Percentiles rank a stretch among this genome's conserved stretches.
These are phyloP conservation scores for Lithophane leautieri DNA, from an alignment of 2,888 invertebrate species.

Conservation along the genomic window DNA sequence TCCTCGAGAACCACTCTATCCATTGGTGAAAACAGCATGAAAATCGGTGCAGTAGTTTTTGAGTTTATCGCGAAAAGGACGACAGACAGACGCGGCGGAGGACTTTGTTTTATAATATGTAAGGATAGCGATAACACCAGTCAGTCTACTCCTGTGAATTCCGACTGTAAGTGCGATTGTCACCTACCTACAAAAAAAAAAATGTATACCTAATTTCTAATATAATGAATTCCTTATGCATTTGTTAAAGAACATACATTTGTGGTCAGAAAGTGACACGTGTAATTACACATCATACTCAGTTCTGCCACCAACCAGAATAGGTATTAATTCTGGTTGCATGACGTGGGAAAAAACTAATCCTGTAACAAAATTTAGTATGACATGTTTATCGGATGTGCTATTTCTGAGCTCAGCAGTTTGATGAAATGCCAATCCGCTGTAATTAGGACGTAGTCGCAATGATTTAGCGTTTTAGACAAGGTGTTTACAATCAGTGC, in stretches of 20 bases:
- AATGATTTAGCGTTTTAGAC: slow-evolving; percentile 74
- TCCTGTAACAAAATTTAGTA: slow-evolving; percentile 60
- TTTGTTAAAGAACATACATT: background rate
- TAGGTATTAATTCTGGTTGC: background rate
- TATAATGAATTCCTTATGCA: background rate
- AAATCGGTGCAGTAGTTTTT: too few relatives aligned
- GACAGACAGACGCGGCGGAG: too few relatives aligned
- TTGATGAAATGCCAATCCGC: slow-evolving; percentile 79
- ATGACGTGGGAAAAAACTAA: slow-evolving; percentile 35
- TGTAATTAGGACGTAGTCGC: slow-evolving; percentile 70
- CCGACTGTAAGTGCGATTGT: too few relatives aligned
- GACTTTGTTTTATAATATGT: too few relatives aligned
- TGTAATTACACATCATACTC: slow-evolving; percentile 7
- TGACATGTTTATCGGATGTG: slow-evolving; percentile 77
- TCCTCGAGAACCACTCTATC: too few relatives aligned
- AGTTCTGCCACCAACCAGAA: slow-evolving; percentile 23
- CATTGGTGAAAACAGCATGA: too few relatives aligned
- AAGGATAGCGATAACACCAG: too few relatives aligned
- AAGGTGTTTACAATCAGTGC: slow-evolving; percentile 77
- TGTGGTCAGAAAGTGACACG: slow-evolving; percentile 21
- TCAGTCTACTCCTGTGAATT: background rate
- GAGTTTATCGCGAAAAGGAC: too few relatives aligned
- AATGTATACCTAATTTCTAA: background rate
- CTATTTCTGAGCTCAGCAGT: slow-evolving; percentile 74
- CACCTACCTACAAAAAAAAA: background rate